Percentiles rank a stretch among this genome's conserved stretches.
Evolutionary conservation across 2,113 vertebrate species (phyloP).

Genomic region (Ophiodon elongatus): DNA sequence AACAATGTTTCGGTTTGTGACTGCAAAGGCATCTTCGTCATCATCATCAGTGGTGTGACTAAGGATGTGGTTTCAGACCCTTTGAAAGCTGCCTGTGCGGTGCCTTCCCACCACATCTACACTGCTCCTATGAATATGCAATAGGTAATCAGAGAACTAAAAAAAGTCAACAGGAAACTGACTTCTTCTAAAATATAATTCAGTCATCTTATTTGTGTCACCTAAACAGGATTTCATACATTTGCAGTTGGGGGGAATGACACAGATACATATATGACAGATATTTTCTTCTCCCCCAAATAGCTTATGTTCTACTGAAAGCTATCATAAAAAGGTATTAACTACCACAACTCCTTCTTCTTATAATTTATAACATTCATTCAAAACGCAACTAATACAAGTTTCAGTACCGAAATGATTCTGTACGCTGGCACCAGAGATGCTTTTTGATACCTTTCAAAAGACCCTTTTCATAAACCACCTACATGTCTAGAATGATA

Average conservation of each 20-base stretch:
- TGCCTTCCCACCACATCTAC: slow-evolving; percentile 58
- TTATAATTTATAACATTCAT: not conserved
- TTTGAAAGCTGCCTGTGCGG: slow-evolving; percentile 12
- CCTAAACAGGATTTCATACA: too few species aligned
- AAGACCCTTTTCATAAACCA: slow-evolving; percentile 40
- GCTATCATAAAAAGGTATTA: too few species aligned
- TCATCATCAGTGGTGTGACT: slow-evolving; percentile 22
- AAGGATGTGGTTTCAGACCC: slow-evolving; percentile 72
- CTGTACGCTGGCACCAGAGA: not conserved
- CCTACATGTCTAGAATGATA: slow-evolving; percentile 5
- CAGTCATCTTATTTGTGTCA: not conserved
- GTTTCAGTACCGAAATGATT: slow-evolving; percentile 36
- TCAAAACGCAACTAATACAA: not conserved
- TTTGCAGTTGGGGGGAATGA: not conserved
- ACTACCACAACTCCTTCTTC: not conserved
- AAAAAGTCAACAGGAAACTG: slow-evolving; percentile 58
- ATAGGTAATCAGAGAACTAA: not conserved
- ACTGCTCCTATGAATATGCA: slow-evolving; percentile 64
- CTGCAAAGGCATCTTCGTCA: slow-evolving; percentile 39
- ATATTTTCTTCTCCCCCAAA: not conserved
- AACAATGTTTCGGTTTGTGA: slow-evolving; percentile 28
- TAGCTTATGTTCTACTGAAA: not conserved
- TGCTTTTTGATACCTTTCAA: not conserved
- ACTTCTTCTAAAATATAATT: not conserved
- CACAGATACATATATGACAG: not conserved